Evolutionary conservation across 1,140 invertebrate genomes (phyloP).

Genomic region (Apis dorsata): DNA sequence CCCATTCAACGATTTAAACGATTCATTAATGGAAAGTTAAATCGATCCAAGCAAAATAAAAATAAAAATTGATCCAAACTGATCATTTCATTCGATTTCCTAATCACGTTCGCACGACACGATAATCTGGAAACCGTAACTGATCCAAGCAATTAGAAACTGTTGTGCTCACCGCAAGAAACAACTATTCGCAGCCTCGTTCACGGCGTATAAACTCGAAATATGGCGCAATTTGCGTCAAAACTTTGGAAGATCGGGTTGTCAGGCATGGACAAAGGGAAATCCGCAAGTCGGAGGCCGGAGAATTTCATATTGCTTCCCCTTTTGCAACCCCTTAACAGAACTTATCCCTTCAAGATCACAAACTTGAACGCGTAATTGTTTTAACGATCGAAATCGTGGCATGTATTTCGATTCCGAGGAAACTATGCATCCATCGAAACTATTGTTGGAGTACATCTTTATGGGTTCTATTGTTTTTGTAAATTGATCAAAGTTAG

Average conservation of each 20-base stretch:
- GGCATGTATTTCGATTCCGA: slow-evolving; percentile 16
- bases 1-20: too few relatives aligned
- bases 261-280: slow-evolving; percentile 6
- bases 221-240: slow-evolving; percentile 46
- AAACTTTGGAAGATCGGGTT: slow-evolving; percentile 36
- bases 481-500: background rate
- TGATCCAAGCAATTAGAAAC: background rate
- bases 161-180: background rate
- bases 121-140: background rate
- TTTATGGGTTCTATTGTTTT: background rate
- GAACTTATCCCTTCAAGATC: slow-evolving; percentile 20
- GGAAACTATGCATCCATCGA: slow-evolving; percentile 38
- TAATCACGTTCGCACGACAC: too few relatives aligned
- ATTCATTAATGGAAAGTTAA: too few relatives aligned
- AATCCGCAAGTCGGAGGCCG: slow-evolving; percentile 17
- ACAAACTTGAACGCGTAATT: slow-evolving; percentile 43
- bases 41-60: too few relatives aligned
- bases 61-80: too few relatives aligned
- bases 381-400: slow-evolving; percentile 32
- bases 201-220: slow-evolving; percentile 25
- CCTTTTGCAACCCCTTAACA: background rate
- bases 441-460: slow-evolving; percentile 5
- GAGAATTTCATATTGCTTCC: slow-evolving; percentile 35
- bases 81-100: too few relatives aligned
- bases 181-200: background rate